These are phyloP conservation scores for Galaxea fascicularis DNA, from an alignment of 92 coral and sea anemone genomes.

Conservation along the genomic window DNA sequence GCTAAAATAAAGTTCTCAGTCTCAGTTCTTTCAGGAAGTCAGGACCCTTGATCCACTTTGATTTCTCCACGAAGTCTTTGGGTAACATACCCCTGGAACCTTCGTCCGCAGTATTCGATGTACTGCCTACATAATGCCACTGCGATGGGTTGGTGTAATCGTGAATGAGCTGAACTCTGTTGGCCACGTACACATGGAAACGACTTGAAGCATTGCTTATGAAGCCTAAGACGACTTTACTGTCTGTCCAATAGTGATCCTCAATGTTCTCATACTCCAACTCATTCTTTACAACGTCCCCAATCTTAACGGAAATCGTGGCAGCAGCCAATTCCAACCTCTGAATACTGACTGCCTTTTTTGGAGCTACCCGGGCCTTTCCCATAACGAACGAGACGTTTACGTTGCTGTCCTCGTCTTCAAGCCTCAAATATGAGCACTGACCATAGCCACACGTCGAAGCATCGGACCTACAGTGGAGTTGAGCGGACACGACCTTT, in stretches of 20 bases:
- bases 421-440: constrained; percentile 69
- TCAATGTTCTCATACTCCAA: no score
- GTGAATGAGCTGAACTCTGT: constrained; percentile 54
- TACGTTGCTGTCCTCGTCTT: constrained; percentile 56
- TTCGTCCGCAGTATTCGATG: constrained; percentile 64
- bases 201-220: constrained; percentile 69
- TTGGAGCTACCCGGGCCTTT: constrained; percentile 68
- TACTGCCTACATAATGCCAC: constrained; percentile 57
- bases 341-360: constrained; percentile 63
- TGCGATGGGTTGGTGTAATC: constrained; percentile 60
- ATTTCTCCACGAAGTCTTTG: constrained; percentile 65
- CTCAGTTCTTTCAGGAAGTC: no score
- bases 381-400: constrained; percentile 62
- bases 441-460: constrained; percentile 67
- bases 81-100: constrained; percentile 72
- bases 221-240: no score
- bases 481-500: constrained; percentile 58
- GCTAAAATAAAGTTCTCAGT: no score
- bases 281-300: no score
- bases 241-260: no score
- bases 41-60: constrained; percentile 62
- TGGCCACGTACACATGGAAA: constrained; percentile 65
- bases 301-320: constrained; percentile 64
- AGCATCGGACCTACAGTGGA: constrained; percentile 69
- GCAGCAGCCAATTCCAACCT: constrained; percentile 72